Evolutionary conservation across 2,113 vertebrate species (phyloP), one percentile per base, ranked within the genome.

Genomic region (Corynorhinus townsendii): DNA sequence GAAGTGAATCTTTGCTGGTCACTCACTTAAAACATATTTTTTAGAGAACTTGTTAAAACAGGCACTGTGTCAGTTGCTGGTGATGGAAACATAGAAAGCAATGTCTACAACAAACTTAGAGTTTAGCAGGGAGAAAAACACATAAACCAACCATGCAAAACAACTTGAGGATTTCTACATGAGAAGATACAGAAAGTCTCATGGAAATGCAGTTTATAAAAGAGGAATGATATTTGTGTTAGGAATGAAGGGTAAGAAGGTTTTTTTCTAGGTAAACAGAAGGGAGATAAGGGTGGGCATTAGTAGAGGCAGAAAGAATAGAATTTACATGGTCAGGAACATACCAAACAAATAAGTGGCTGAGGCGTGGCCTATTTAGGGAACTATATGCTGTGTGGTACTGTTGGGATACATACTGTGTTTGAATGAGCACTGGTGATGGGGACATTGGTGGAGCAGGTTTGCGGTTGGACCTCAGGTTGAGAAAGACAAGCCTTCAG

Each of bases 401-500:
- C 52, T 81, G 38, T 4, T 45, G 11, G 82, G 30, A 16, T 89
- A 38, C 35, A 5, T 3, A 1, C 2, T 47, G 38, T 73, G 26
- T 45, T 81, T 59, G 47, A 26, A 83, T 28, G 47, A 72, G 14
- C n/a, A n/a, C 3, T 45, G 28, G 4, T 40, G 8, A 6, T 35
- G 15, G 17, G 8, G 8, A 40, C 0, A 1, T 2, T 69, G 77
- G 4, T 26, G 45, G 26, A 52, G 5, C 7, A 73, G 33, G 20
- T 16, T 30, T 47, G 12, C 24, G 59, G 35, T 22, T 76, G 20
- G 49, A 49, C 17, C 1, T 22, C 40, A 88, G 52, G 0, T 38
- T 75, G 82, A 38, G 17, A 49, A 85, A 33, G 30, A 75, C 47
- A 90, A 45, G 10, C 81, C 35, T 89, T 95, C 19, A 79, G 82